Evolutionary conservation across 2,797 vertebrate genomes (phyloP).

Genomic region (Centroberyx gerrardi): DNA sequence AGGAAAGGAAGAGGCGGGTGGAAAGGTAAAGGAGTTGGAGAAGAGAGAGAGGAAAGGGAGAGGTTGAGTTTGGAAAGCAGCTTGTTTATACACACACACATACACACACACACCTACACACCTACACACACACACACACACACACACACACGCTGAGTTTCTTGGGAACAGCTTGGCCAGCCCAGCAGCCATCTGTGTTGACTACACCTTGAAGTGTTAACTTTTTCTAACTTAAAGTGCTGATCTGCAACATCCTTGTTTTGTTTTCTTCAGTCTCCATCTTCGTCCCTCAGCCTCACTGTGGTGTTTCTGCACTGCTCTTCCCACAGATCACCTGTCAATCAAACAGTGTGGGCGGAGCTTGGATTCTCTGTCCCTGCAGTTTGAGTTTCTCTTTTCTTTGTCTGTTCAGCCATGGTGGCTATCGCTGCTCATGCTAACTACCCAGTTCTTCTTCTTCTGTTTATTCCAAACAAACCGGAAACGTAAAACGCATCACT

Average conservation of each 20-base stretch:
- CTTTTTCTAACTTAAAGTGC: conserved; percentile 48
- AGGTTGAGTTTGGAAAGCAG: neutral
- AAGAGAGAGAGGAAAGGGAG: conserved; percentile 11
- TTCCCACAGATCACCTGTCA: no score
- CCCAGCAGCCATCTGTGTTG: conserved; percentile 68
- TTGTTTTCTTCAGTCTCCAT: neutral
- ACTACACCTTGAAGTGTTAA: conserved; percentile 57
- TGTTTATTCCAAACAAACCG: no score
- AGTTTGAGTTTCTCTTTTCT: no score
- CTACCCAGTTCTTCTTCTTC: no score
- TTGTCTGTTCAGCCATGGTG: no score
- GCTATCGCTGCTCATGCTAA: no score
- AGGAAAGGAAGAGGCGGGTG: neutral
- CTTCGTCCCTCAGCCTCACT: no score
- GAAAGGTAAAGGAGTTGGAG: neutral
- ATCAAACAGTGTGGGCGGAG: no score
- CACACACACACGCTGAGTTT: conserved; percentile 7
- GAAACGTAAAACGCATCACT: no score
- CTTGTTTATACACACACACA: conserved; percentile 35
- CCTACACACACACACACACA: neutral
- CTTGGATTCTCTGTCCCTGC: no score
- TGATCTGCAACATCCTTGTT: conserved; percentile 42
- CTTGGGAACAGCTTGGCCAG: conserved; percentile 51
- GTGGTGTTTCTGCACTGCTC: no score
- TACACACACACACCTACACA: conserved; percentile 2